Evolutionary conservation across 2,797 vertebrate genomes (phyloP).

Genomic region (Gobio occitaniae): DNA sequence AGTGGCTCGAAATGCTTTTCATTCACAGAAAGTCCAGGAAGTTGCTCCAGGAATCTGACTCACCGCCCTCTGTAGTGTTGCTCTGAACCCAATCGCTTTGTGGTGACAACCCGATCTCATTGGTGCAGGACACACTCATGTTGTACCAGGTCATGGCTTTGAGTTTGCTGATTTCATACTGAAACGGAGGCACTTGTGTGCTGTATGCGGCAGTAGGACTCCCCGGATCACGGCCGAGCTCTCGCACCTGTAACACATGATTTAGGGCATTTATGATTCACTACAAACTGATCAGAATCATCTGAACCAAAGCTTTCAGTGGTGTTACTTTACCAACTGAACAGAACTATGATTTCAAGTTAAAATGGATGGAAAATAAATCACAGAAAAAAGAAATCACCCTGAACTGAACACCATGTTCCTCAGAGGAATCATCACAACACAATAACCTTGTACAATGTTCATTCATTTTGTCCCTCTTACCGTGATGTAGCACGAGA

Average conservation of each 20-base stretch:
- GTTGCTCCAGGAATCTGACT: constrained; percentile 49
- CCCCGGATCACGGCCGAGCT: constrained; percentile 74
- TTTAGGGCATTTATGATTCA: neutral
- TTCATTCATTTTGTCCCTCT: constrained; percentile 32
- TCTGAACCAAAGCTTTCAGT: neutral
- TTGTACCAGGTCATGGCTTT: constrained; percentile 85
- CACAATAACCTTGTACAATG: neutral
- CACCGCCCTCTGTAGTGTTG: constrained; percentile 94
- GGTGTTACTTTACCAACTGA: neutral
- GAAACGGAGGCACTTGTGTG: constrained; percentile 82
- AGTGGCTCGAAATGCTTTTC: neutral
- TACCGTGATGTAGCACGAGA: constrained; percentile 85
- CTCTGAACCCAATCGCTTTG: constrained; percentile 82
- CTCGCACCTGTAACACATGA: constrained; percentile 70
- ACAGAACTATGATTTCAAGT: neutral
- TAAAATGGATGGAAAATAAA: neutral
- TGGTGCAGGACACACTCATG: constrained; percentile 87
- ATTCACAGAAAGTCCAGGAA: neutral
- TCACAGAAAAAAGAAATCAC: neutral
- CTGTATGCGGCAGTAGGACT: constrained; percentile 72
- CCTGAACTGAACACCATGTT: neutral
- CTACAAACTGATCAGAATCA: neutral
- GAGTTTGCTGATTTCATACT: constrained; percentile 80
- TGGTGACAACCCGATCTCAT: constrained; percentile 86
- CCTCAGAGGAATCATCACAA: neutral